Base-by-base conservation (phyloP, 53 echinoderm and acorn worm species). In the Holothuria leucospilota region DNA sequence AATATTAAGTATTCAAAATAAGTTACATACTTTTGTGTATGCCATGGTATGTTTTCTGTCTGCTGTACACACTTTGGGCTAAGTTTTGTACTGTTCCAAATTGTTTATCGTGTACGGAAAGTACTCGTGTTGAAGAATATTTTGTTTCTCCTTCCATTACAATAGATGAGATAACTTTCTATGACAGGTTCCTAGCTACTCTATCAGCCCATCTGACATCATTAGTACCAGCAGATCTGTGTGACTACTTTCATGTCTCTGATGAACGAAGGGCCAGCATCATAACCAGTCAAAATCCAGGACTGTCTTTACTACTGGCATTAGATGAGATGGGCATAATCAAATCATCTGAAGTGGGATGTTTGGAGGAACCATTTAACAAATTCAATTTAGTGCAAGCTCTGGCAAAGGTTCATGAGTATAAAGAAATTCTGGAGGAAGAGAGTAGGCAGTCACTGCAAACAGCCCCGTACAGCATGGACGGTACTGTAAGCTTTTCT, bases 241-340 rank as follows among this genome's bases (percentile, higher is more conserved):
- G 70, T 29, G 29, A 69, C 8, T 27, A 69, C 70, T 69, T 69
- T 69, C 3, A 69, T 8, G 11, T 69, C 29, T 34, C 27, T 69
- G 70, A 69, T 69, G 39, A 69, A 39, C 29, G 30, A 7, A 69
- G 8, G 29, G n/a, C 30, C 11, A 29, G 6, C 20, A 20, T 69
- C 29, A 69, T 29, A 29, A 9, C 70, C 70, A 69, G 70, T 29
- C 70, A 69, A 39, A 69, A 69, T 34, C 70, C 70, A 69, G 70
- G 70, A 34, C 38, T 69, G 11, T 69, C 70, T 38, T 29, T 30
- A 5, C 70, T 69, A 29, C 39, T 69, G 70, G 39, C 20, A 9
- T 20, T 69, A 20, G 70, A 69, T 69, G 70, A 69, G 70, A 69
- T 69, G 70, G 70, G 70, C 9, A 12, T 69, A 29, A 69, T 69